Base-by-base conservation (phyloP, 2,888 invertebrate species). In the Myopa tessellatipennis region DNA sequence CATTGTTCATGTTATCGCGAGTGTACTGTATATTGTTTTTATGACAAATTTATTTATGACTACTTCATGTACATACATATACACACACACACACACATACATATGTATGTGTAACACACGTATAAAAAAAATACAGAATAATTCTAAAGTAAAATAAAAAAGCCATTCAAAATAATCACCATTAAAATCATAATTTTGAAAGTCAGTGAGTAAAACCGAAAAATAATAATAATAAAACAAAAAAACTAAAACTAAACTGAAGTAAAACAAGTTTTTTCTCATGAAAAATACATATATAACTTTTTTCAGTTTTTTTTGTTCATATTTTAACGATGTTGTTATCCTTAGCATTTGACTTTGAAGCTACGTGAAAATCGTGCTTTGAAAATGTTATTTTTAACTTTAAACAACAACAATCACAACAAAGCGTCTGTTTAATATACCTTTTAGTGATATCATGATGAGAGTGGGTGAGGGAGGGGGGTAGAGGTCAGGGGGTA, bases 261-360 rank as follows among this genome's bases (percentile, higher is more conserved):
- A 26, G 26, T 26, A 26, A 26, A 68, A 68, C 68, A 45, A 16
- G 14, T 45, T 16, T 18, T 10, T n/a, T 45, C 5, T 10, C 10
- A 55, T 55, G n/a, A 10, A 55, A 55, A 55, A 55, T n/a, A 55
- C 1, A 55, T n/a, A 55, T 8, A 55, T n/a, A 10, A 55, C 16
- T 55, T 55, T 55, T 55, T 16, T 69, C 0, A 26, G 8, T 52
- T 0, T n/a, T 50, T 36, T 50, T 12, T n/a, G 26, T 14, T 52
- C 50, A 18, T n/a, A 52, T 40, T 69, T 36, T 60, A 73, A 73
- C 45, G 45, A 73, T 73, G 36, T 45, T 34, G 73, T 73, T 73
- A 61, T 63, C 73, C 73, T 73, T 40, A 60, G 45, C 12, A 14
- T 73, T 40, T 45, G 45, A 45, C 73, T 45, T 61, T 73, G 61